Evolutionary conservation across 2,888 invertebrate genomes (phyloP).

Genomic region (Spilosoma lubricipeda): DNA sequence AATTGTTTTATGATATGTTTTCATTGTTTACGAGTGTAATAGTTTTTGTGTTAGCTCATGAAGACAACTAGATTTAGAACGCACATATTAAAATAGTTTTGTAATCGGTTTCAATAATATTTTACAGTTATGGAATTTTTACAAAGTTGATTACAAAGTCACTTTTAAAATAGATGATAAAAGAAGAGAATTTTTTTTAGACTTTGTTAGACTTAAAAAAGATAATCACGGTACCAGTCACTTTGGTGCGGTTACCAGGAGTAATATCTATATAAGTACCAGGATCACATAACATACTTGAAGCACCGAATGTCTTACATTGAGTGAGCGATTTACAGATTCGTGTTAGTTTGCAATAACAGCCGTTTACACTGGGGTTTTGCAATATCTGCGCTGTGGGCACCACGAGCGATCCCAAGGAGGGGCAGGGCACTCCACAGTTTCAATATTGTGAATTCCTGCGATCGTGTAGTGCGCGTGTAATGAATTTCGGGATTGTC

Average conservation of each 20-base stretch:
- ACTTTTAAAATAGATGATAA: background rate
- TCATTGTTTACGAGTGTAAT: slow-evolving; percentile 63
- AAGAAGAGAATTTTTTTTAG: background rate
- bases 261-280: background rate
- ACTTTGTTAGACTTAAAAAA: background rate
- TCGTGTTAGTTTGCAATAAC: slow-evolving; percentile 74
- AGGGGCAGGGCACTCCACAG: slow-evolving; percentile 60
- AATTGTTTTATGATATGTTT: slow-evolving; percentile 83
- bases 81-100: background rate
- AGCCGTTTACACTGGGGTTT: slow-evolving; percentile 62
- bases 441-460: slow-evolving; percentile 86
- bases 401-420: slow-evolving; percentile 39
- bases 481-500: slow-evolving; percentile 85
- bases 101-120: background rate
- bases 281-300: background rate
- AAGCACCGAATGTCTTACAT: slow-evolving; percentile 41
- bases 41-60: slow-evolving; percentile 23
- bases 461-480: slow-evolving; percentile 74
- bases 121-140: background rate
- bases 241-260: background rate
- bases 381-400: slow-evolving; percentile 60
- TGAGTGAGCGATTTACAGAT: slow-evolving; percentile 72
- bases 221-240: background rate
- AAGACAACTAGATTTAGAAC: background rate
- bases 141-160: background rate